Evolutionary conservation across 1,140 invertebrate genomes (phyloP).

Genomic region (Bombus waltoni): DNA sequence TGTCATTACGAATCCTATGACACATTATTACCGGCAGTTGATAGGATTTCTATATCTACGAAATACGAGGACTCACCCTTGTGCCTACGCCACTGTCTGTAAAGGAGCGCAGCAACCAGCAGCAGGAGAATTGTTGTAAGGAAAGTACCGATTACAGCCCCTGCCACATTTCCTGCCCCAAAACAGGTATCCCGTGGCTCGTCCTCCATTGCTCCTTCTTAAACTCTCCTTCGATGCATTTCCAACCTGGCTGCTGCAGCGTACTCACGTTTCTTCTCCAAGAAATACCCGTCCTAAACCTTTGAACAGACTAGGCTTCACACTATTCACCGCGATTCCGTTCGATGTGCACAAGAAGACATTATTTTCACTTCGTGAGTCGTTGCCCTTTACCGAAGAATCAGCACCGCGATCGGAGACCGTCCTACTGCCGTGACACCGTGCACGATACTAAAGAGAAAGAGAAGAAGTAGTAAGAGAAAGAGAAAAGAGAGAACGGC

Average conservation of each 20-base stretch:
- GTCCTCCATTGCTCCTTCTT: conserved; percentile 65
- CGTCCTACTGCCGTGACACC: conserved; percentile 65
- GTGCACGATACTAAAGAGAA: conserved; percentile 66
- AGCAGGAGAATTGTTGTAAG: conserved; percentile 80
- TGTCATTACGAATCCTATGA: not conserved
- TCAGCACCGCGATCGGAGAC: conserved; percentile 24
- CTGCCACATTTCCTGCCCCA: conserved; percentile 82
- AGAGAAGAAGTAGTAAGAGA: conserved; percentile 51
- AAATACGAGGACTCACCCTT: conserved; percentile 79
- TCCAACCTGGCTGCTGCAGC: conserved; percentile 22
- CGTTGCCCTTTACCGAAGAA: conserved; percentile 44
- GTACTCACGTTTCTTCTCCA: conserved; percentile 12
- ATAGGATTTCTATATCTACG: conserved; percentile 28
- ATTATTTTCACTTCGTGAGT: conserved; percentile 42
- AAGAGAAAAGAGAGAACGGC: conserved; percentile 57
- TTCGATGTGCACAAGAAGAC: conserved; percentile 28
- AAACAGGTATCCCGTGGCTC: conserved; percentile 76
- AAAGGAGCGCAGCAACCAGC: conserved; percentile 78
- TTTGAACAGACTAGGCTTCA: not conserved
- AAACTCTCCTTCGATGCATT: conserved; percentile 60
- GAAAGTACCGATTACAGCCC: conserved; percentile 84
- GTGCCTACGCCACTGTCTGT: conserved; percentile 81
- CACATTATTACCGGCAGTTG: not conserved
- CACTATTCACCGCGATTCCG: conserved; percentile 18
- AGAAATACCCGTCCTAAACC: not conserved